A percentile compares a stretch with the other conserved stretches of the same genome.
Evolutionary conservation across 1,140 invertebrate genomes (phyloP).

Genomic region (Euglossa dilemma): DNA sequence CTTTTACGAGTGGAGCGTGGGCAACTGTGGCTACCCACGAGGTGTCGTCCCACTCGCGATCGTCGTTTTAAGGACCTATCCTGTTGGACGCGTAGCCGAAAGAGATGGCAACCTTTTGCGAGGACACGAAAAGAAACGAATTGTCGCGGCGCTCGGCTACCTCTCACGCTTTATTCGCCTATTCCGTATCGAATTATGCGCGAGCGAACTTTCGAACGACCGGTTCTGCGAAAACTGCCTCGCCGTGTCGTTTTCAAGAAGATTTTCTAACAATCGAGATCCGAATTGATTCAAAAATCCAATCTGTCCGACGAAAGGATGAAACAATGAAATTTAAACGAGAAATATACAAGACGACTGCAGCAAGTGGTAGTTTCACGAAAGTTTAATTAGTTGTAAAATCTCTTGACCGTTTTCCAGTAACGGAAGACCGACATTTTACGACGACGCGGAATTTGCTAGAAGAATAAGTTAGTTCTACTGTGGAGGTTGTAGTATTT

Average conservation of each 20-base stretch:
- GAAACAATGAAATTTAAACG: too few species aligned
- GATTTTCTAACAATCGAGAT: not conserved
- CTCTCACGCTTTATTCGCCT: not conserved
- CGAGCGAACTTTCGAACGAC: conserved; percentile 1
- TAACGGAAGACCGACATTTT: not conserved
- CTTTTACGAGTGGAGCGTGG: conserved; percentile 74
- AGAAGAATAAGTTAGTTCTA: not conserved
- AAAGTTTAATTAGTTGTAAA: not conserved
- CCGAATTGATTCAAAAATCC: not conserved
- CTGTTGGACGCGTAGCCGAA: conserved; percentile 1
- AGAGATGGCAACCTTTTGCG: conserved; percentile 13
- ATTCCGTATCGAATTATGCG: conserved; percentile 33
- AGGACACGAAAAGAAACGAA: not conserved
- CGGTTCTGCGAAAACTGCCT: not conserved
- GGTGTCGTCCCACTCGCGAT: conserved; percentile 66
- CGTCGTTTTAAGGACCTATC: not conserved
- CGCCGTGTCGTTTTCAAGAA: not conserved
- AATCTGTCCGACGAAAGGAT: not conserved
- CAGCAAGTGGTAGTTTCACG: not conserved
- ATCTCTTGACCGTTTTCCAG: not conserved
- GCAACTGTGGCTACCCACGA: conserved; percentile 69
- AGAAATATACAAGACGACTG: not conserved
- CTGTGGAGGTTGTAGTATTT: not conserved
- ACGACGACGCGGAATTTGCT: not conserved
- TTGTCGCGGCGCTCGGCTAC: not conserved